phyloP scores from a whole-genome alignment of 2,113 vertebrate genomes.

The Cephalopholis sonnerati region DNA sequence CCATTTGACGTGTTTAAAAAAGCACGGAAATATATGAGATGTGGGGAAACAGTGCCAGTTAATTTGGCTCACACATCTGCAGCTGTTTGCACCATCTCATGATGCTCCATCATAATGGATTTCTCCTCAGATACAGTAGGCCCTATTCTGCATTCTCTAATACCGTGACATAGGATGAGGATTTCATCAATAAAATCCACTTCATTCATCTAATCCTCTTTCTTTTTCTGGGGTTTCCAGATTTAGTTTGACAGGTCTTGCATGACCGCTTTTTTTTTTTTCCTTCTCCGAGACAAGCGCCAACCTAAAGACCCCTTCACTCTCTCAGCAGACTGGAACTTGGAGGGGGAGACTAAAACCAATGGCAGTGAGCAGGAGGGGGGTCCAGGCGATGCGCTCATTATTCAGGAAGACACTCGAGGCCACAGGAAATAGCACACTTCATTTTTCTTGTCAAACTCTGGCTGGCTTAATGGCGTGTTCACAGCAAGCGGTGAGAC shows the following conservation, averaged over 20 bases:
- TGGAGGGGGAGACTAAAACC: constrained; percentile 64
- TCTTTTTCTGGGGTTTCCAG: constrained; percentile 48
- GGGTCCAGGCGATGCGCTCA: constrained; percentile 70
- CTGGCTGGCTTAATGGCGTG: constrained; percentile 75
- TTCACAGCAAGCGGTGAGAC: constrained; percentile 78
- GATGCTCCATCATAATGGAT: constrained; percentile 3
- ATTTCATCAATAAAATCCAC: constrained; percentile 50
- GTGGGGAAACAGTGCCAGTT: constrained; percentile 13
- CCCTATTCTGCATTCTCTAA: constrained; percentile 10
- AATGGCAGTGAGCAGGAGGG: constrained; percentile 42
- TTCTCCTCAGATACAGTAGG: constrained; percentile 8
- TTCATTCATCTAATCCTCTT: constrained; percentile 64
- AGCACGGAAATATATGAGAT: constrained; percentile 20
- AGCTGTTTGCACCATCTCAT: constrained; percentile 4
- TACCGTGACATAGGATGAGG: constrained; percentile 38
- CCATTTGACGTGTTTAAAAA: constrained; percentile 23
- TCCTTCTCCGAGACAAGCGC: constrained; percentile 33
- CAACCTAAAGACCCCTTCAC: constrained; percentile 62
- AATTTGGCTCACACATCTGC: constrained; percentile 26
- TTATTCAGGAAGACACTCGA: constrained; percentile 86
- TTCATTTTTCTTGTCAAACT: constrained; percentile 88
- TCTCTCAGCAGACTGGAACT: constrained; percentile 68
- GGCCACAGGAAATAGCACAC: constrained; percentile 80
- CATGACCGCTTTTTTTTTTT: constrained; percentile 54
- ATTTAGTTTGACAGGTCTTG: constrained; percentile 67